These are phyloP conservation scores for Myotis myotis DNA, from an alignment of 2,797 vertebrate genomes.

Conservation along the genomic window DNA sequence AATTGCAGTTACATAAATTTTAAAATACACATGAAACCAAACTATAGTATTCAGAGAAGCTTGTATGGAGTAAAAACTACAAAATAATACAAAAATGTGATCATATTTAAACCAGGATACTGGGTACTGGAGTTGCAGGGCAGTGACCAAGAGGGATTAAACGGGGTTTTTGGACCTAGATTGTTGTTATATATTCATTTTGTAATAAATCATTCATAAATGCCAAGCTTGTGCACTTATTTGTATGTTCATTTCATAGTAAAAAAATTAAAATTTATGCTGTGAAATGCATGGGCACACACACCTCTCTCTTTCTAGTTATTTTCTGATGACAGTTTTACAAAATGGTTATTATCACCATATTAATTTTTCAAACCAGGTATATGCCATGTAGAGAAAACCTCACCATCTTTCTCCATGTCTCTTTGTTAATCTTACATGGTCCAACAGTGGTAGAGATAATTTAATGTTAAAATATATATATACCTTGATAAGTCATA, in stretches of 20 bases:
- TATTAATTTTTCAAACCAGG: not conserved
- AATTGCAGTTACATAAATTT: not conserved
- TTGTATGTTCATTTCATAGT: not conserved
- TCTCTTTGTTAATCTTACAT: not conserved
- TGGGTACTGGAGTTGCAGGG: not conserved
- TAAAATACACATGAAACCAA: not conserved
- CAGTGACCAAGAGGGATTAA: not conserved
- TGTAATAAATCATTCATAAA: not conserved
- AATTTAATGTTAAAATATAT: constrained; percentile 37
- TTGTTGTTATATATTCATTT: not conserved
- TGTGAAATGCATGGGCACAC: not conserved
- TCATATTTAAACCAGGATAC: not conserved
- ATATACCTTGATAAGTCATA: constrained; percentile 56
- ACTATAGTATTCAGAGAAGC: not conserved
- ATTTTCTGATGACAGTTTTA: not conserved
- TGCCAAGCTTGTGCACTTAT: not conserved
- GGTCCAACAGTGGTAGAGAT: not conserved
- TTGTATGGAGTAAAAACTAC: not conserved
- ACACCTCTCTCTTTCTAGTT: not conserved
- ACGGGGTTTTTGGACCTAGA: not conserved
- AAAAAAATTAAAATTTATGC: not conserved
- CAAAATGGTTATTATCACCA: not conserved
- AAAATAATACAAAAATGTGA: not conserved
- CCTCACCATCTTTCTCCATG: not conserved
- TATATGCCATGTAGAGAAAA: not conserved